phyloP scores from a whole-genome alignment of 2,888 invertebrate species.

The Eupithecia dodoneata region DNA sequence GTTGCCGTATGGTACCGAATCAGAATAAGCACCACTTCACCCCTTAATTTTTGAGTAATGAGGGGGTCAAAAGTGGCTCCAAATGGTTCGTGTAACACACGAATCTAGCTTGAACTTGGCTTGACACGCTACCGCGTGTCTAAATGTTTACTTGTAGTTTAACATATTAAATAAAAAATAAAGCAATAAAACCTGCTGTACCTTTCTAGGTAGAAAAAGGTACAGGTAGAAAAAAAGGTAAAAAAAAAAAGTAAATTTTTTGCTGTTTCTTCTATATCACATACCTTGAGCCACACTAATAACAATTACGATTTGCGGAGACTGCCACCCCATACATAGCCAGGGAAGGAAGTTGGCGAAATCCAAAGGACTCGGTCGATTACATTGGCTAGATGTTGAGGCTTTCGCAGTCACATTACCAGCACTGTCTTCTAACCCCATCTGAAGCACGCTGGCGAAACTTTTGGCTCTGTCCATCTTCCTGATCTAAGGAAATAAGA shows the following conservation, averaged over 20 bases:
- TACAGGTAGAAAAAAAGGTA: too few species aligned
- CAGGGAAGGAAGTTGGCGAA: slow-evolving; percentile 65
- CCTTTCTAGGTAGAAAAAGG: too few species aligned
- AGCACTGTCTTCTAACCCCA: not conserved
- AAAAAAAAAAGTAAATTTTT: too few species aligned
- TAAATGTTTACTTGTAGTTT: too few species aligned
- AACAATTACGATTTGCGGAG: slow-evolving; percentile 46
- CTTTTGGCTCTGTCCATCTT: not conserved
- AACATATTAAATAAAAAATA: too few species aligned
- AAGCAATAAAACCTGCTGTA: too few species aligned
- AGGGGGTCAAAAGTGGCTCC: too few species aligned
- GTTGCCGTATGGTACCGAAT: not conserved
- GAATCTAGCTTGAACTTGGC: too few species aligned
- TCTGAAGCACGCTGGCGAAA: not conserved
- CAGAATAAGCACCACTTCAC: not conserved
- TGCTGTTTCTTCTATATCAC: not conserved
- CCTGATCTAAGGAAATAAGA: not conserved
- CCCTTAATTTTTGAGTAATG: too few species aligned
- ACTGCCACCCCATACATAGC: slow-evolving; percentile 53
- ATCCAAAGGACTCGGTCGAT: slow-evolving; percentile 49
- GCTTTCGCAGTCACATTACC: not conserved
- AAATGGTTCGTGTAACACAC: too few species aligned
- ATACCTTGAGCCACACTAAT: slow-evolving; percentile 48
- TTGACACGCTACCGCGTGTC: too few species aligned
- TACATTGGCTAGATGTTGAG: not conserved